A percentile compares a stretch with the other conserved stretches of the same genome.
These are phyloP conservation scores for Barbus barbus DNA, from an alignment of 2,113 vertebrate genomes.

Conservation along the genomic window DNA sequence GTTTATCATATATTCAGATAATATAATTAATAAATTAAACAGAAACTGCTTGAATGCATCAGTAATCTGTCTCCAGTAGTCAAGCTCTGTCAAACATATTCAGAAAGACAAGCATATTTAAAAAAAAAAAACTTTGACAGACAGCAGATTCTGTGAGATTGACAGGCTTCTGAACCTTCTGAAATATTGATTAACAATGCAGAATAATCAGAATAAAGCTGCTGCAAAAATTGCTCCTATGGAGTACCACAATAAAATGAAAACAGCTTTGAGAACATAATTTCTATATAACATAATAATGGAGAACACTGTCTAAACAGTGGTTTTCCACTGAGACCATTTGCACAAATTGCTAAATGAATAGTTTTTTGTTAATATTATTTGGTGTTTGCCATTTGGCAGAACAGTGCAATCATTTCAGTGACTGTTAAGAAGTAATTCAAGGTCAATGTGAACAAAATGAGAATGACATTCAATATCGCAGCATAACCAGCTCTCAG, in stretches of 20 bases:
- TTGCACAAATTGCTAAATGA: slow-evolving; percentile 40
- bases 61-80: not conserved
- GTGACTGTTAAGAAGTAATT: slow-evolving; percentile 11
- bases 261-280: not conserved
- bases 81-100: not conserved
- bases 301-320: not conserved
- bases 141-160: not conserved
- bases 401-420: slow-evolving; percentile 51
- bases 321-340: not conserved
- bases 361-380: slow-evolving; percentile 59
- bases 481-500: slow-evolving; percentile 59
- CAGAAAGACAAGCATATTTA: not conserved
- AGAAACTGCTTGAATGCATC: not conserved
- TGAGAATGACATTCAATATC: slow-evolving; percentile 31
- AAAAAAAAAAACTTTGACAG: not conserved
- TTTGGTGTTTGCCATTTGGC: slow-evolving; percentile 58
- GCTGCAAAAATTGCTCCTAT: not conserved
- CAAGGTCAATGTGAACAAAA: slow-evolving; percentile 39
- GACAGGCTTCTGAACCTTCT: not conserved
- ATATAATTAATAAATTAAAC: not conserved
- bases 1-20: not conserved
- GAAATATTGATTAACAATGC: not conserved
- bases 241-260: not conserved
- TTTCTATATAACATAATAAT: not conserved
- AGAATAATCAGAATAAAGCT: not conserved